Base-by-base conservation (phyloP, 2,888 invertebrate genomes). In the Apantesis nais region DNA sequence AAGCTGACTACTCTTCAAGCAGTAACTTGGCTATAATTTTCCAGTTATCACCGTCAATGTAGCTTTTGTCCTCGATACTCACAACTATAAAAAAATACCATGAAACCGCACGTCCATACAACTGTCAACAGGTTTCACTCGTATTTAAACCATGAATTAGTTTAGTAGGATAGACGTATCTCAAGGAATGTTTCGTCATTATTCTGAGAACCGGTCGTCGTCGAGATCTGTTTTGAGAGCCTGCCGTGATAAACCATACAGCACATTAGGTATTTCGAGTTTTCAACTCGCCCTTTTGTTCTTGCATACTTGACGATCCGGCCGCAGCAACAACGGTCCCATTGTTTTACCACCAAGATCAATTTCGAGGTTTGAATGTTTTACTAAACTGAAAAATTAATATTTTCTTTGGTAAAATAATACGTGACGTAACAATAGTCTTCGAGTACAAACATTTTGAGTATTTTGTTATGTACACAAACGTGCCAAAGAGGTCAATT, bases 201-300 rank as follows among this genome's bases (percentile, higher is more conserved):
- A 89, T 93, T 91, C 90, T 85, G 80, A 89, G 90, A 93, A 93
- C 92, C 91, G 91, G 91, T 92, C 87, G 77, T 79, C 85, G 82
- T 79, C 85, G 85, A 85, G 88, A 86, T 86, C 84, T 83, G 78
- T 81, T 76, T 79, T 75, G 78, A 73, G 72, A 72, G 72, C 67
- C 52, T 58, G 72, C 71, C n/a, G 73, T 71, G 73, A 68, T 67
- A 73, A 68, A 76, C 68, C 79, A 73, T 67, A 74, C 70, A 74
- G 76, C 77, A 78, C 87, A 85, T 25, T 48, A 48, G n/a, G n/a
- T 65, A 14, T 87, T 87, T 88, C 83, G 83, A 86, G 81, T 82
- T 85, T 83, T 84, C 84, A 83, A 86, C 86, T 84, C 85, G 82
- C 83, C 58, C 84, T 83, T 81, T 84, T 81, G n/a, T 86, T 84